Base-by-base conservation (phyloP, 2,797 vertebrate species). In the Myotis findleyi region DNA sequence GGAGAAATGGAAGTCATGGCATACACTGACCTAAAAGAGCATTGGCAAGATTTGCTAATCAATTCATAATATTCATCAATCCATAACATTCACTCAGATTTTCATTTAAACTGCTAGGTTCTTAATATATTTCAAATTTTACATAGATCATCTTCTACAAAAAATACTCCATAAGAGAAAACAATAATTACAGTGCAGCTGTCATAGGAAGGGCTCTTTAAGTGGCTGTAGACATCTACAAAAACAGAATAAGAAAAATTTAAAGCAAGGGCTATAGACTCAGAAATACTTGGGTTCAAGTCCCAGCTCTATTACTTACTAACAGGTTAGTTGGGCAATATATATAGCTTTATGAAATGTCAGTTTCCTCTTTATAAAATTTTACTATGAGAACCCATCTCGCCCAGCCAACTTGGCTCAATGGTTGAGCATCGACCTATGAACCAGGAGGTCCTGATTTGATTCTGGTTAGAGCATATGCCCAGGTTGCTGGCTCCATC, bases 1-100 rank as follows among this genome's bases (percentile, higher is more conserved):
- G 59, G 82, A 96, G 90, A 94, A 94, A 93, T 71, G 44, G 33
- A 93, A 95, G 81, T 73, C 30, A 8, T n/a, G 8, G 66, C 72
- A 91, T 10, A 83, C n/a, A 69, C 68, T 81, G 44, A 68, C 84
- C 72, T 93, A 73, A 91, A 69, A 89, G 59, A 90, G 62, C 68
- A 91, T 0, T 44, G 76, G 75, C 81, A 83, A 85, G 94, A 84
- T 89, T 79, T 71, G 84, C 59, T 93, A 93, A 95, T 44, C 18
- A 91, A 85, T 77, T 77, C 49, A 76, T 23, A 75, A 76, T n/a
- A 44, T 44, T 80, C 36, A 93, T 71, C 75, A 49, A 57, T 47
- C 93, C 18, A 71, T 49, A 95, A 86, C 59, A 73, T 88, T 94
- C 38, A 64, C 57, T 72, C 71, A 41, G 51, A 88, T 89, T 94